Evolutionary conservation across 1,140 invertebrate species (phyloP).

Genomic region (Tribolium castaneum): DNA sequence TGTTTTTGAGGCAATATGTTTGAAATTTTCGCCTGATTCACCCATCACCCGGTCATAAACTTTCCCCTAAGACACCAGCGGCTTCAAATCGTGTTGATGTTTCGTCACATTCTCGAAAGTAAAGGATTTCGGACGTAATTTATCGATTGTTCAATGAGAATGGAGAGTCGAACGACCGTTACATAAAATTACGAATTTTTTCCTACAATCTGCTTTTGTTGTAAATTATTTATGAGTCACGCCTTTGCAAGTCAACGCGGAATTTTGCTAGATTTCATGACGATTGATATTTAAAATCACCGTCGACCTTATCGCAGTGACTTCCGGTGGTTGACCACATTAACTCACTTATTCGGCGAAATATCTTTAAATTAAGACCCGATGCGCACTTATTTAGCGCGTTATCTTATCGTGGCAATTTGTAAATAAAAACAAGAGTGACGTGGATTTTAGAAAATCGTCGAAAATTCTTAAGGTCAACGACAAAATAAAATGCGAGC

Average conservation of each 20-base stretch:
- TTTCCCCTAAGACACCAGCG: background rate
- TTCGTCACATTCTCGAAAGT: constrained; percentile 2
- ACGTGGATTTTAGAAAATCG: background rate
- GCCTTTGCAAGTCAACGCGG: constrained; percentile 12
- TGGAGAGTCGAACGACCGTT: constrained; percentile 18
- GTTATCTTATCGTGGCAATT: background rate
- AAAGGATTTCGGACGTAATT: background rate
- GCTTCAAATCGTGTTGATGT: background rate
- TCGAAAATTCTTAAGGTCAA: background rate
- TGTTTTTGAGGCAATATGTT: background rate
- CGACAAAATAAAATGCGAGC: background rate
- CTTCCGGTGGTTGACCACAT: background rate
- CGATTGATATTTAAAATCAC: background rate
- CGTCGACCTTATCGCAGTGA: too few species aligned
- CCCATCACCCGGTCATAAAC: background rate
- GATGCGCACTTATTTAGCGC: background rate
- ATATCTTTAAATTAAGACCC: background rate
- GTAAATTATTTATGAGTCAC: constrained; percentile 34
- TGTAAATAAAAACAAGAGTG: background rate
- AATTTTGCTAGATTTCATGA: constrained; percentile 3
- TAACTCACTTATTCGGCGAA: background rate
- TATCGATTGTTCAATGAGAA: constrained; percentile 10
- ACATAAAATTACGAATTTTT: constrained; percentile 7
- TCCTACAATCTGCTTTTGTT: constrained; percentile 8
- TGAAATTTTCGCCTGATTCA: background rate